phyloP scores from a whole-genome alignment of 1,140 invertebrate species.

The Brachionus paranguensis region DNA sequence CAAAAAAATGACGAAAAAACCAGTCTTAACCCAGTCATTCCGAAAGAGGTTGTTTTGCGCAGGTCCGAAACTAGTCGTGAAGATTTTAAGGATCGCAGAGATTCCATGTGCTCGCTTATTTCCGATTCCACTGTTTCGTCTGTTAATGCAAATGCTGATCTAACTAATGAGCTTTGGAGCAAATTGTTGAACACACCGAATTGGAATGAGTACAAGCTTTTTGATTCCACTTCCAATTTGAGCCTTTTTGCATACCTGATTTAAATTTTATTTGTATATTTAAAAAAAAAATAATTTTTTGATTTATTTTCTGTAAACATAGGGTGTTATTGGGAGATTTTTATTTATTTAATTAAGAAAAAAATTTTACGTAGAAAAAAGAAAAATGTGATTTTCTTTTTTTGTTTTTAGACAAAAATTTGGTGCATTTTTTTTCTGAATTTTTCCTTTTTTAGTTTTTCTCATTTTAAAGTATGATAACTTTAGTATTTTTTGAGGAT shows the following conservation, averaged over 20 bases:
- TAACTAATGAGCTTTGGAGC: neutral
- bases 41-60: neutral
- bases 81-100: neutral
- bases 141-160: neutral
- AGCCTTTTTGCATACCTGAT: neutral
- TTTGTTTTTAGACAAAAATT: slow-evolving; percentile 18
- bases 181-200: neutral
- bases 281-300: neutral
- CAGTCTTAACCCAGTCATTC: neutral
- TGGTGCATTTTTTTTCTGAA: neutral
- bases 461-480: neutral
- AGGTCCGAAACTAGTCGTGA: neutral
- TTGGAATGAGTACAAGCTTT: slow-evolving; percentile 37
- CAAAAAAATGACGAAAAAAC: neutral
- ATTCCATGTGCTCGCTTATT: slow-evolving; percentile 3
- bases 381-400: neutral
- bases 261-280: neutral
- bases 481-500: neutral
- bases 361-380: neutral
- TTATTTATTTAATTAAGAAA: neutral
- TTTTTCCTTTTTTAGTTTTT: neutral
- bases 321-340: neutral
- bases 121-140: slow-evolving; percentile 15
- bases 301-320: neutral
- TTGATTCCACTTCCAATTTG: neutral